Conservation (phyloP, 2,113 vertebrate genomes). For the Corythornis madagascariensis region DNA sequence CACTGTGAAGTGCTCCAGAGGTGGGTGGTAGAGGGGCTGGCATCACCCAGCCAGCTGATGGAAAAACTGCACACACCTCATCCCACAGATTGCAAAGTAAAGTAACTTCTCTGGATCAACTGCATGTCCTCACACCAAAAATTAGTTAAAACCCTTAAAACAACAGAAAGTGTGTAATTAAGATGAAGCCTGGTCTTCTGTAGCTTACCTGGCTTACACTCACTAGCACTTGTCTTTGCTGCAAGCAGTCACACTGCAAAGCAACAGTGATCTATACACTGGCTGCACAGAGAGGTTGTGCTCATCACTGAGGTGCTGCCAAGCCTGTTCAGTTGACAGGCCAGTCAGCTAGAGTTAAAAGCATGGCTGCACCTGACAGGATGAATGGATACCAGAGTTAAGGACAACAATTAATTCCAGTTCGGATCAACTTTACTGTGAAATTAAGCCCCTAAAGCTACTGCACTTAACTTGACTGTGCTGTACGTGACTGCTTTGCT, state of each 20-base stretch:
- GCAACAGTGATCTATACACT: background rate
- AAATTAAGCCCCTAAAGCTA: constrained; percentile 7
- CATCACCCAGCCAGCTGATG: background rate
- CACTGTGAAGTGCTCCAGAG: background rate
- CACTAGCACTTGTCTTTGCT: background rate
- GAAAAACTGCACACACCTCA: background rate
- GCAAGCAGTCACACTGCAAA: background rate
- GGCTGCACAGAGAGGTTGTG: background rate
- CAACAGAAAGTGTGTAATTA: background rate
- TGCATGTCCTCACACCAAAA: background rate
- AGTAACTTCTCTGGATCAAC: background rate
- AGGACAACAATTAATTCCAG: background rate
- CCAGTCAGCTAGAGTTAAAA: background rate
- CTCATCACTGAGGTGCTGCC: background rate
- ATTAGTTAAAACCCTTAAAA: background rate
- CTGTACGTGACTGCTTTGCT: background rate
- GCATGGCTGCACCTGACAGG: background rate
- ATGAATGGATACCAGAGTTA: background rate
- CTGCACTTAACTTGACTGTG: background rate
- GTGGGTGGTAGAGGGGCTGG: background rate
- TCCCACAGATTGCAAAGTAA: background rate
- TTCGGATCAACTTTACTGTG: background rate
- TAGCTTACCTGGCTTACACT: background rate
- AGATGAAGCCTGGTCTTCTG: background rate
- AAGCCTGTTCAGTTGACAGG: background rate